Percentiles rank a stretch among this genome's conserved stretches.
These are phyloP conservation scores for Epistrophe grossulariae DNA, from an alignment of 2,888 invertebrate genomes.

Conservation along the genomic window DNA sequence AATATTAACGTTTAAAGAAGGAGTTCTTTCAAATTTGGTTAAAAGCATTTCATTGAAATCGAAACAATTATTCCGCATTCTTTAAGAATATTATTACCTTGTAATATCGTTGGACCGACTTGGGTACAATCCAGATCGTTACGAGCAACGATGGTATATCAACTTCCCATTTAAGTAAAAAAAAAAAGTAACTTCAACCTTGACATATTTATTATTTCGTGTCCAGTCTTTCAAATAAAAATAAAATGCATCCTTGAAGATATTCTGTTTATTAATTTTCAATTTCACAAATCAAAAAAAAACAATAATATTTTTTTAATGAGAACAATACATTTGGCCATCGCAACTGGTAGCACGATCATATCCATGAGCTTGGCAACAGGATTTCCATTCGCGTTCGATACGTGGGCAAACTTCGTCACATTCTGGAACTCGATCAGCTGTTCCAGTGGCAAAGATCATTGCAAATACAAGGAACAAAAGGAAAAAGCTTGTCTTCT, in stretches of 20 bases:
- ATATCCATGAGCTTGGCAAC: not conserved
- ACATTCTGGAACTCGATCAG: not conserved
- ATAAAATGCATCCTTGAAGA: not conserved
- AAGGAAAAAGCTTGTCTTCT: conserved; percentile 6
- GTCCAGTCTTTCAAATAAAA: too few relatives aligned
- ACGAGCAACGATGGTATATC: too few relatives aligned
- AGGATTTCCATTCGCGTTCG: not conserved
- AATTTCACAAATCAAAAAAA: not conserved
- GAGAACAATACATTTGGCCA: not conserved
- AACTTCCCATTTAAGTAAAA: too few relatives aligned
- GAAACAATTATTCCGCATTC: too few relatives aligned
- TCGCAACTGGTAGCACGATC: not conserved
- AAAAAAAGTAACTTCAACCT: too few relatives aligned
- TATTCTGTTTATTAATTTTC: not conserved
- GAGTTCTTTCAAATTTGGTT: too few relatives aligned
- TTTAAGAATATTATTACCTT: too few relatives aligned
- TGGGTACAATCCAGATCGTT: too few relatives aligned
- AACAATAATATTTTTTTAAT: not conserved
- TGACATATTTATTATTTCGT: too few relatives aligned
- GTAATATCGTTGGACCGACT: too few relatives aligned
- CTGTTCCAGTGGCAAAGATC: not conserved
- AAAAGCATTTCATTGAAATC: too few relatives aligned
- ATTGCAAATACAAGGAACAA: conserved; percentile 1
- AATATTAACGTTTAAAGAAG: too few relatives aligned
- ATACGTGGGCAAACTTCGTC: not conserved